These are phyloP conservation scores for Microtus ochrogaster DNA, from an alignment of 2,113 vertebrate genomes.

Conservation along the genomic window DNA sequence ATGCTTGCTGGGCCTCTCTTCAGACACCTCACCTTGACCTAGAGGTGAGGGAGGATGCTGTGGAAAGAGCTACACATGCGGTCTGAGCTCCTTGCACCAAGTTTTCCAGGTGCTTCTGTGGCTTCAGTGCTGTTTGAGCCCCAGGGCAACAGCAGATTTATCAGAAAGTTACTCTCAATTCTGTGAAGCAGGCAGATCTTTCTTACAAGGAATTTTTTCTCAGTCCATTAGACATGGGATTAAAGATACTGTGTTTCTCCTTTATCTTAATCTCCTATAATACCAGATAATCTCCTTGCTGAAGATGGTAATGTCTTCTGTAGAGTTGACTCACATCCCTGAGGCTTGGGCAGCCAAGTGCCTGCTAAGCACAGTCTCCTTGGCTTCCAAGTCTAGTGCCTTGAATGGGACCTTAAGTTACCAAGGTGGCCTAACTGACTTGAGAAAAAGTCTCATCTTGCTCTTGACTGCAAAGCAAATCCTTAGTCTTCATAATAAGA, in stretches of 20 bases:
- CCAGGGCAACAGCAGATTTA: not conserved
- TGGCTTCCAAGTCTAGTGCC: not conserved
- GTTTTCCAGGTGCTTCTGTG: not conserved
- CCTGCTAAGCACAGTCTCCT: not conserved
- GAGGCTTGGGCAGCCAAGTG: not conserved
- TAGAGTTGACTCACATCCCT: not conserved
- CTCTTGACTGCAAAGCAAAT: not conserved
- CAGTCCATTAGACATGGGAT: conserved; percentile 43
- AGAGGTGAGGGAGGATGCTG: not conserved
- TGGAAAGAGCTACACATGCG: fast-evolving
- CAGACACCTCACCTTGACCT: not conserved
- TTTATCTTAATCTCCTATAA: conserved; percentile 62
- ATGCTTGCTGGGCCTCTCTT: not conserved
- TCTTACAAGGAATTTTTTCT: conserved; percentile 42
- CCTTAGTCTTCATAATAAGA: not conserved
- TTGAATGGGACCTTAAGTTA: not conserved
- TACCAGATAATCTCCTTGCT: conserved; percentile 62
- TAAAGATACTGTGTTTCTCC: conserved; percentile 43
- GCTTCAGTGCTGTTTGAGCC: not conserved
- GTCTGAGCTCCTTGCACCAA: not conserved
- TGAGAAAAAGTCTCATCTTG: not conserved
- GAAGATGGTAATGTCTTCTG: conserved; percentile 10
- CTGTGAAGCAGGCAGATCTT: conserved; percentile 7
- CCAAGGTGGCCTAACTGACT: not conserved
- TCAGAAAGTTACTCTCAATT: not conserved